Percentiles rank a stretch among this genome's conserved stretches.
Evolutionary conservation across 2,113 vertebrate species (phyloP).

Genomic region (Salvelinus sp.): DNA sequence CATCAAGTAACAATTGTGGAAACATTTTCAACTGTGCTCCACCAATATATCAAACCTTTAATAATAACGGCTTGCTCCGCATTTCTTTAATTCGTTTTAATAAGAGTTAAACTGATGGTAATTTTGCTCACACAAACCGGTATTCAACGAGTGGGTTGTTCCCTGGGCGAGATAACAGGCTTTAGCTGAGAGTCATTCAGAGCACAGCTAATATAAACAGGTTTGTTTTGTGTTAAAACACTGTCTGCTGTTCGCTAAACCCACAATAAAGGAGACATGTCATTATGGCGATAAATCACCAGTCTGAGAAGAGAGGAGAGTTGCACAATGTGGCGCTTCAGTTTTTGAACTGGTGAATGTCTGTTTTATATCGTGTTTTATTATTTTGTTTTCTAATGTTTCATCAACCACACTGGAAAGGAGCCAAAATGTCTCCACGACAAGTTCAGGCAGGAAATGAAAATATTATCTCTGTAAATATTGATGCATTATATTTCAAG

Average conservation of each 20-base stretch:
- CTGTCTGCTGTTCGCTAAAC: conserved; percentile 83
- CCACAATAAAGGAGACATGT: conserved; percentile 92
- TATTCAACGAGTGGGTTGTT: conserved; percentile 83
- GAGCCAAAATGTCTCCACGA: too few relatives aligned
- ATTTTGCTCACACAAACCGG: conserved; percentile 84
- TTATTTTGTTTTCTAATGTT: not conserved
- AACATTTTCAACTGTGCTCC: conserved; percentile 62
- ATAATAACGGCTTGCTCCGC: conserved; percentile 66
- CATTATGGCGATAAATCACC: conserved; percentile 86
- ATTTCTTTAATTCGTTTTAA: conserved; percentile 82
- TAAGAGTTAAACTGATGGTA: conserved; percentile 92
- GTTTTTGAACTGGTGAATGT: not conserved
- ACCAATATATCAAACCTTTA: conserved; percentile 70
- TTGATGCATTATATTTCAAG: conserved; percentile 2
- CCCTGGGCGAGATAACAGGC: conserved; percentile 89
- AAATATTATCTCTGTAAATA: not conserved
- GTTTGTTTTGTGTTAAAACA: conserved; percentile 96
- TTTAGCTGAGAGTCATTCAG: conserved; percentile 69
- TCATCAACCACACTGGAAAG: too few relatives aligned
- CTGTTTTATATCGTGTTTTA: not conserved
- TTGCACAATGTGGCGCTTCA: conserved; percentile 43
- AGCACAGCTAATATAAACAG: conserved; percentile 91
- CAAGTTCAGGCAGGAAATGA: conserved; percentile 1
- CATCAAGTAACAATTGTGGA: conserved; percentile 71
- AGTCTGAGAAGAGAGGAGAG: conserved; percentile 74